Evolutionary conservation across 92 coral and sea anemone species (phyloP).

Genomic region (Pocillopora grandis): DNA sequence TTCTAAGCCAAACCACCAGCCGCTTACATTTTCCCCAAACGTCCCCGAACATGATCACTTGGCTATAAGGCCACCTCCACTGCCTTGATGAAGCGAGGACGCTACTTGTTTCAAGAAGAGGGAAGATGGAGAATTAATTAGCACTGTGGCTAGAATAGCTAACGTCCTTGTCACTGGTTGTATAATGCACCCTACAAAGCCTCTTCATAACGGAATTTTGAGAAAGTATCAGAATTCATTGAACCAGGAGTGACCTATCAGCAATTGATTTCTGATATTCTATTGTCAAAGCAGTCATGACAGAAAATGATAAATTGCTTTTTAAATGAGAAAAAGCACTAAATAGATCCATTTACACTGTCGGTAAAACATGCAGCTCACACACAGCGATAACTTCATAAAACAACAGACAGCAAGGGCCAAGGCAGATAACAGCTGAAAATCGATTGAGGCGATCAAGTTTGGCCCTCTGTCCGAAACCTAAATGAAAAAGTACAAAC

Average conservation of each 20-base stretch:
- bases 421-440: conserved; percentile 22
- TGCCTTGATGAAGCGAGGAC: too few relatives aligned
- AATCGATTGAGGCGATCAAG: not conserved
- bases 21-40: too few relatives aligned
- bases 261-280: not conserved
- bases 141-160: not conserved
- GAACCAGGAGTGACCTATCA: not conserved
- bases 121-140: not conserved
- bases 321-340: conserved; percentile 21
- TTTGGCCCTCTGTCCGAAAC: conserved; percentile 11
- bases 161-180: not conserved
- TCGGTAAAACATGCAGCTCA: conserved; percentile 26
- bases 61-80: too few relatives aligned
- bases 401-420: not conserved
- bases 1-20: too few relatives aligned
- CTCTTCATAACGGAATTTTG: not conserved
- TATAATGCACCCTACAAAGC: not conserved
- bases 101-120: too few relatives aligned
- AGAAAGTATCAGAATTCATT: not conserved
- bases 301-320: conserved; percentile 49
- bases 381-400: conserved; percentile 23
- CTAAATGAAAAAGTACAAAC: not conserved
- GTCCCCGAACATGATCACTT: too few relatives aligned
- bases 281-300: conserved; percentile 18
- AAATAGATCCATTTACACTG: conserved; percentile 14